Evolutionary conservation across 2,888 invertebrate genomes (phyloP), one percentile per base, ranked within the genome.

Genomic region (Scaptomyza polygonia): DNA sequence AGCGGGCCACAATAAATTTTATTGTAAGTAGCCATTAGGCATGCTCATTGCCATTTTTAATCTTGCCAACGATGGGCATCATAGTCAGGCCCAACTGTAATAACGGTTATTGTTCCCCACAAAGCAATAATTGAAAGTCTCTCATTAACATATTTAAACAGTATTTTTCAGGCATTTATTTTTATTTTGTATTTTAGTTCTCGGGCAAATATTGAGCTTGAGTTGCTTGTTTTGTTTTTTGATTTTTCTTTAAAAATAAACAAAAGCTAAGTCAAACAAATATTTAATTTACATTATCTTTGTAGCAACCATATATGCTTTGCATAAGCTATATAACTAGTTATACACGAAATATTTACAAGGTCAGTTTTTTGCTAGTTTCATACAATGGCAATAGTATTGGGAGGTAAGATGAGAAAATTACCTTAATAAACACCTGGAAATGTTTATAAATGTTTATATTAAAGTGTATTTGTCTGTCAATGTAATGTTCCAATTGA

Each of bases 361-460:
- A n/a, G n/a, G n/a, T n/a, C n/a, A n/a, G n/a, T n/a, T n/a, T n/a
- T n/a, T n/a, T n/a, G n/a, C n/a, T n/a, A n/a, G n/a, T n/a, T n/a
- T n/a, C n/a, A n/a, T n/a, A 53, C 34, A 71, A 66, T 56, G 61
- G 61, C 29, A 71, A 61, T 47, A 14, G 25, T 16, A 11, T 47
- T 44, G 53, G 49, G 65, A 57, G 62, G 65, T 72, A 68, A 74
- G 55, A 63, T 55, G 69, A 77, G 64, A 72, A 76, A 64, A 82
- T 79, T 77, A 66, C 54, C 67, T 69, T 71, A 49, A 25, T 75
- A 86, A 83, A 83, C 79, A 85, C 86, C 82, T 83, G 86, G 82
- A 82, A 21, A 83, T 82, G 84, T 82, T 78, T 83, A n/a, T n/a
- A n/a, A n/a, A n/a, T n/a, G n/a, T n/a, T n/a, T 36, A 57, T 55